phyloP scores from a whole-genome alignment of 1,140 invertebrate genomes.

The Plectrocnemia conspersa region DNA sequence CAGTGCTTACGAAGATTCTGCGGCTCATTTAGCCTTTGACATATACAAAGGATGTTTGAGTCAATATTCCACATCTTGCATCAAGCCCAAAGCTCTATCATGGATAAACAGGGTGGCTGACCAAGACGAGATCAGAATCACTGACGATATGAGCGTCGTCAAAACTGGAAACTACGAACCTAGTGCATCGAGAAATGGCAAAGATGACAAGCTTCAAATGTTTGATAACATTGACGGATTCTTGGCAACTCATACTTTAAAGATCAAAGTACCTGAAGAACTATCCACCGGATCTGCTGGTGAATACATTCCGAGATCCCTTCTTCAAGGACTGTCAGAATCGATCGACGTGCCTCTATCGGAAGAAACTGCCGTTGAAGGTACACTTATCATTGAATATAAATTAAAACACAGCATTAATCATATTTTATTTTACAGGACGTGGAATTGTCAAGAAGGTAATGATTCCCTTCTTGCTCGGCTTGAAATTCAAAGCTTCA shows the following conservation, averaged over 20 bases:
- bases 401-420: conserved; percentile 1
- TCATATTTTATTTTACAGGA: conserved; percentile 46
- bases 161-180: conserved; percentile 52
- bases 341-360: conserved; percentile 64
- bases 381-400: conserved; percentile 41
- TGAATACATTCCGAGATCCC: conserved; percentile 60
- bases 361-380: conserved; percentile 55
- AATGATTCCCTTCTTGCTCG: conserved; percentile 75
- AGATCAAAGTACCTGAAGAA: conserved; percentile 59
- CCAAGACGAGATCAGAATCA: conserved; percentile 65
- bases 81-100: conserved; percentile 68
- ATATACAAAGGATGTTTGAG: conserved; percentile 61
- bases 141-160: conserved; percentile 65
- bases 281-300: conserved; percentile 53
- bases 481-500: conserved; percentile 78
- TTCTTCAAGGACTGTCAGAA: conserved; percentile 61
- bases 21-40: conserved; percentile 55
- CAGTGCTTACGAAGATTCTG: conserved; percentile 41
- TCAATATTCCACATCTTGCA: conserved; percentile 62
- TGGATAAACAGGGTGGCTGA: conserved; percentile 64
- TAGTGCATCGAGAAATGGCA: conserved; percentile 42
- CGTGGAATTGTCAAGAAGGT: conserved; percentile 78
- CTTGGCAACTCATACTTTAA: conserved; percentile 58
- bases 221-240: conserved; percentile 63
- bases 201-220: conserved; percentile 47